Base-by-base conservation (phyloP, 1,140 invertebrate genomes). In the Gonatopus flavifemur region DNA sequence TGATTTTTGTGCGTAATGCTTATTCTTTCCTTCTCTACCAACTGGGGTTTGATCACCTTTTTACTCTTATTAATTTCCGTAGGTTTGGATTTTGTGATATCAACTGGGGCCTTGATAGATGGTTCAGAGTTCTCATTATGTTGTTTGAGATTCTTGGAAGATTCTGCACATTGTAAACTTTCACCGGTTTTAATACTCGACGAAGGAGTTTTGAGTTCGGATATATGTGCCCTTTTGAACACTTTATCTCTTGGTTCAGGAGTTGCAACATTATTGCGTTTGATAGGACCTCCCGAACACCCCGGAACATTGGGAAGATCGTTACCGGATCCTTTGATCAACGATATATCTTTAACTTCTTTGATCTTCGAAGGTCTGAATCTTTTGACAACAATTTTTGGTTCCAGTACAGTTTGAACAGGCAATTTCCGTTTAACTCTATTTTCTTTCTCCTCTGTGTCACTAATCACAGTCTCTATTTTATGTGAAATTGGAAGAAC, bases 21-120 rank as follows among this genome's bases (percentile, higher is more conserved):
- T 45, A 57, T 49, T 22, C 37, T 66, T 10, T 64, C 44, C 22
- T 64, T 72, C 0, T 67, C 42, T 10, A 72, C n/a, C 24, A 76
- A 59, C 18, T 45, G 19, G 20, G 64, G 66, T 22, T 56, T 64
- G 31, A 25, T 46, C 8, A 33, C 2, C 33, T 53, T 28, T n/a
- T 31, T 3, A 30, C 15, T 19, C 22, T 21, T 37, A 3, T 19
- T 21, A 39, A 18, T 24, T 31, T 20, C 24, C 10, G 16, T 30
- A 31, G 47, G 38, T 21, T 39, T 16, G 20, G 6, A 0, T 37
- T 6, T 10, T 28, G 13, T 3, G 33, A 16, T 33, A 22, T 1
- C 6, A 36, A n/a, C 9, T 22, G 16, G 36, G 21, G 5, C 7
- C 24, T 20, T 20, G 18, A 20, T 10, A 20, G 15, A 20, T n/a